Percentiles rank a stretch among this genome's conserved stretches.
phyloP scores from a whole-genome alignment of 2,113 vertebrate species.

The Tauraco erythrolophus region DNA sequence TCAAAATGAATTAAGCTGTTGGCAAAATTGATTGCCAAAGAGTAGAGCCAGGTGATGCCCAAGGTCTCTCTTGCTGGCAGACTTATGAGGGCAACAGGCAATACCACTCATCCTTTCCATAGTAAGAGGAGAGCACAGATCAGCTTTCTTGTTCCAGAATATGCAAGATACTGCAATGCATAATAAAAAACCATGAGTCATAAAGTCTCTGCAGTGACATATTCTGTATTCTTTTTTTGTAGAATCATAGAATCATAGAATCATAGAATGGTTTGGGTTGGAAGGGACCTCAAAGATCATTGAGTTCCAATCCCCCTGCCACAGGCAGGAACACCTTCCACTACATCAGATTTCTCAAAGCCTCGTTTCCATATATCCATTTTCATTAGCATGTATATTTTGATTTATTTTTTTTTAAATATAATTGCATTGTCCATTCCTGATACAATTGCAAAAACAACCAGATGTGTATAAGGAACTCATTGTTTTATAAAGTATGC shows the following conservation, averaged over 20 bases:
- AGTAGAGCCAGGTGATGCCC: not conserved
- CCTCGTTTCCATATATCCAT: not conserved
- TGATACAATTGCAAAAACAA: not conserved
- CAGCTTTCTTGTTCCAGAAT: not conserved
- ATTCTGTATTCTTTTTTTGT: rapidly evolving
- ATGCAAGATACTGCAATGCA: not conserved
- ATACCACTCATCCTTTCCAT: not conserved
- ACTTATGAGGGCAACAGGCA: rapidly evolving
- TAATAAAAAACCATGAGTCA: not conserved
- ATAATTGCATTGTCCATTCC: not conserved
- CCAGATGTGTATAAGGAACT: not conserved
- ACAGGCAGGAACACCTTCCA: too few species aligned
- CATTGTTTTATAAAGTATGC: not conserved
- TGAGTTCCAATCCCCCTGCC: too few species aligned
- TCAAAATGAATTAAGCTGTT: not conserved
- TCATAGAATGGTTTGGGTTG: too few species aligned
- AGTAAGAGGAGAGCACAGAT: not conserved
- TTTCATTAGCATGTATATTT: rapidly evolving
- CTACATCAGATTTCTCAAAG: too few species aligned
- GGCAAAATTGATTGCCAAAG: not conserved
- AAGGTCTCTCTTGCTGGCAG: not conserved
- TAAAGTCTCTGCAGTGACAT: not conserved
- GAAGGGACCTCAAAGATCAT: too few species aligned
- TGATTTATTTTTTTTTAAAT: not conserved
- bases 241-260: too few species aligned